These are phyloP conservation scores for Apogon hyalosoma DNA, from an alignment of 2,797 vertebrate genomes.

Conservation along the genomic window DNA sequence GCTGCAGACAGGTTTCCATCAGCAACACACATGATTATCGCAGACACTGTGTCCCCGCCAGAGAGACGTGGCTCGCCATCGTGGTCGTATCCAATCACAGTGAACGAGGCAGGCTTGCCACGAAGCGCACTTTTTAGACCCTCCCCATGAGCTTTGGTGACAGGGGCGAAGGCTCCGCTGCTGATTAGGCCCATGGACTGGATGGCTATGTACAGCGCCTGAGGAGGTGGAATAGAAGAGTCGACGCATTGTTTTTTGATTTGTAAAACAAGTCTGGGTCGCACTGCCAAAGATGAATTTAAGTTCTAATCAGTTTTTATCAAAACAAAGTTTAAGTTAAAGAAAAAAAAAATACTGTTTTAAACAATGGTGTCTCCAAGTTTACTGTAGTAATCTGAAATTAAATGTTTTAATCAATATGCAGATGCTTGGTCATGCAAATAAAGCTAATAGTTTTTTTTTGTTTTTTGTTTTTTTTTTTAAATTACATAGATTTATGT, in stretches of 20 bases:
- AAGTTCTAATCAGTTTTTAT: too few relatives aligned
- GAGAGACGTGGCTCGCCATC: conserved; percentile 94
- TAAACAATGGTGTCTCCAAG: too few relatives aligned
- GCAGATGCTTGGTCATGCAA: too few relatives aligned
- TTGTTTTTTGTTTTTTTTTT: too few relatives aligned
- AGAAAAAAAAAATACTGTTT: too few relatives aligned
- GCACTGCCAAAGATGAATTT: too few relatives aligned
- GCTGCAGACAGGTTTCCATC: conserved; percentile 92
- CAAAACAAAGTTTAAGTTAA: too few relatives aligned
- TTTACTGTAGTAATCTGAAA: too few relatives aligned
- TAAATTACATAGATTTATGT: too few relatives aligned
- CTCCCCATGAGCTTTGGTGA: conserved; percentile 96
- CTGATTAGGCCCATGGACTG: conserved; percentile 97
- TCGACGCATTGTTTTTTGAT: neutral
- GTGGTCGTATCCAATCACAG: conserved; percentile 94
- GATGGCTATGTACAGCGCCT: conserved; percentile 92
- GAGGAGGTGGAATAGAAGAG: conserved; percentile 1
- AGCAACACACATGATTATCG: conserved; percentile 87
- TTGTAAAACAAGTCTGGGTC: neutral
- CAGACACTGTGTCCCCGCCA: conserved; percentile 92
- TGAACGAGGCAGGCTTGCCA: conserved; percentile 94
- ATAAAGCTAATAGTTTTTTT: too few relatives aligned
- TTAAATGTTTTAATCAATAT: too few relatives aligned
- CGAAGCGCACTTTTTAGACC: conserved; percentile 93
- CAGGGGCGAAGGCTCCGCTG: conserved; percentile 94